Evolutionary conservation across 2,113 vertebrate species (phyloP), one percentile per base, ranked within the genome.

Genomic region (Corythornis madagascariensis): DNA sequence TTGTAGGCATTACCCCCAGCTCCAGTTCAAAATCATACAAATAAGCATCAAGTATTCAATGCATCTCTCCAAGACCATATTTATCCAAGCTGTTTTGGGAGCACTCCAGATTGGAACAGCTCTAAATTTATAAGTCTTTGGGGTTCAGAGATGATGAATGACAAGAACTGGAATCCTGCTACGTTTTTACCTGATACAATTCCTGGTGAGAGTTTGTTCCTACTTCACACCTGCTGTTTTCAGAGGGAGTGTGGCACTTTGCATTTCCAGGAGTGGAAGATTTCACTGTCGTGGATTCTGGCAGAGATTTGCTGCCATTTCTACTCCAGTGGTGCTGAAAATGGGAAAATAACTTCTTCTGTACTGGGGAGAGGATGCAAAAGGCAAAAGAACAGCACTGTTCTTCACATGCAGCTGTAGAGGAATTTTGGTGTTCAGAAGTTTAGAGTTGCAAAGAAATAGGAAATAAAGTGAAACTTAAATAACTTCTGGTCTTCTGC

Each of bases 71-170:
- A 99, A 70, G 99, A 99, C 91, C 99, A 99, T 88, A 98, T 99
- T 93, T 99, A 99, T 96, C 99, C 98, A 89, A 99, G 98, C 97
- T 99, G 99, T 96, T 99, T 99, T 92, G 98, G 98, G 60, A 98
- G 97, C 71, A 95, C 98, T 77, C 98, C 98, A 66, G 99, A 99
- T 97, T 99, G 99, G 99, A 99, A 98, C 97, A 98, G 98, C 94
- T 99, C 99, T 52, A 99, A 99, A 96, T 99, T 99, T 90, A 98
- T 99, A 97, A 99, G 99, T 97, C 98, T 99, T 83, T 99, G 99
- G 98, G 99, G 98, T 78, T 98, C 99, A 83, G 98, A 99, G 91
- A 97, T 99, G 97, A 99, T 99, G 98, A 99, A 97, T 95, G 98
- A 98, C 93, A 98, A 99, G 96, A 98, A 98, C 98, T 99, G 98